phyloP scores from a whole-genome alignment of 2,797 vertebrate species.

The Malurus splendens region DNA sequence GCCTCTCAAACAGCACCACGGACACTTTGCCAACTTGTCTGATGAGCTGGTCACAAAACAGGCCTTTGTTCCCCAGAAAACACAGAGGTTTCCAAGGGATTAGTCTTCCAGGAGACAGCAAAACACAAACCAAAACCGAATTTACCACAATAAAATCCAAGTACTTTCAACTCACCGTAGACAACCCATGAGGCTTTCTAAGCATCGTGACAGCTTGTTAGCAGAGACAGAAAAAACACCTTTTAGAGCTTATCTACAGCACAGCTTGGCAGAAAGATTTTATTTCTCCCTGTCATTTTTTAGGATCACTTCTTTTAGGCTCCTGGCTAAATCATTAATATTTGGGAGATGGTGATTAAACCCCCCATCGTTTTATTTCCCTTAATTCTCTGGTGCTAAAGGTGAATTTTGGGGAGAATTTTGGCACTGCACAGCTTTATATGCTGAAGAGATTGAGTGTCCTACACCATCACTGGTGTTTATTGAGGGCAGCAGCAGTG shows the following conservation, averaged over 20 bases:
- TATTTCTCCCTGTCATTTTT: background rate
- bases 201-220: slow-evolving; percentile 56
- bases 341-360: background rate
- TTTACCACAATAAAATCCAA: slow-evolving; percentile 29
- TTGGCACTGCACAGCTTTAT: background rate
- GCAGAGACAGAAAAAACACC: slow-evolving; percentile 61
- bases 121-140: slow-evolving; percentile 9
- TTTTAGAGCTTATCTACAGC: slow-evolving; percentile 52
- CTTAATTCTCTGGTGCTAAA: background rate
- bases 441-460: background rate
- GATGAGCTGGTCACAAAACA: slow-evolving; percentile 7
- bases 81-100: background rate
- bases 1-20: background rate
- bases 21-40: background rate
- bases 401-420: background rate
- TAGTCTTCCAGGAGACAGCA: background rate
- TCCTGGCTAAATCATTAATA: background rate
- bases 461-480: background rate
- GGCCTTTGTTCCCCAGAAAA: slow-evolving; percentile 9
- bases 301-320: background rate
- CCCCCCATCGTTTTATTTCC: background rate
- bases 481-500: background rate
- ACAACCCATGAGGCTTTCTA: slow-evolving; percentile 46
- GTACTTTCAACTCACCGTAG: slow-evolving; percentile 47
- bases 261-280: background rate